Percentiles rank a stretch among this genome's conserved stretches.
phyloP scores from a whole-genome alignment of 2,113 vertebrate species.

The Setophaga petechia region DNA sequence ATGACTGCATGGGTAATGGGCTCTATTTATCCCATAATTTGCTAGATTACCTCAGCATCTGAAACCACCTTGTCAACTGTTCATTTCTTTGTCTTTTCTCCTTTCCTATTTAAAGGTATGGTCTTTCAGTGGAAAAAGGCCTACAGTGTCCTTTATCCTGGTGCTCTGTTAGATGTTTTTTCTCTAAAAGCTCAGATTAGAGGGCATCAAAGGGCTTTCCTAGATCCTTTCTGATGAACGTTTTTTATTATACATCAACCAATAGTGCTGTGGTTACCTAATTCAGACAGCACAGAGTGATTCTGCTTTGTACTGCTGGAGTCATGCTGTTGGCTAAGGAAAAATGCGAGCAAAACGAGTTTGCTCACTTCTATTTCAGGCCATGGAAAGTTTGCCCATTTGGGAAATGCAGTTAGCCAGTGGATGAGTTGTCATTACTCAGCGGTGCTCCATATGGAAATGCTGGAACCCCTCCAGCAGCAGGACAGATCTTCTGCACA shows the following conservation, averaged over 20 bases:
- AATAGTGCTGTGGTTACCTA: not conserved
- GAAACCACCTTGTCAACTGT: not conserved
- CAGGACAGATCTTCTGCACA: not conserved
- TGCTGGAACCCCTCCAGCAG: not conserved
- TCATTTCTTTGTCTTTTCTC: not conserved
- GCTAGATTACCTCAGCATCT: not conserved
- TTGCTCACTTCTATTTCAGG: not conserved
- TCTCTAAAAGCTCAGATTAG: not conserved
- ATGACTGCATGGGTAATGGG: not conserved
- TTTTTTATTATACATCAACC: not conserved
- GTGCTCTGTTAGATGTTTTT: not conserved
- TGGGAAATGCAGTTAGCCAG: not conserved
- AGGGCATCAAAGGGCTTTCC: not conserved
- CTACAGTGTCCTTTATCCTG: not conserved
- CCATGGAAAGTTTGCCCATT: not conserved
- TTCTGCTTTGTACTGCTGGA: not conserved
- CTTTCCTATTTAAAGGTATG: not conserved
- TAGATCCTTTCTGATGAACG: not conserved
- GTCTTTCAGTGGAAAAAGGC: not conserved
- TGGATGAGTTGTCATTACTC: not conserved
- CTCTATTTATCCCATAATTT: not conserved
- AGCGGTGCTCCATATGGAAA: fast-evolving
- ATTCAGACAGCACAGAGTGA: not conserved
- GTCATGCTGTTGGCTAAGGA: not conserved
- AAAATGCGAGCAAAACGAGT: not conserved